Conservation (phyloP, 2,113 vertebrate genomes). For the Ranitomeya variabilis region DNA sequence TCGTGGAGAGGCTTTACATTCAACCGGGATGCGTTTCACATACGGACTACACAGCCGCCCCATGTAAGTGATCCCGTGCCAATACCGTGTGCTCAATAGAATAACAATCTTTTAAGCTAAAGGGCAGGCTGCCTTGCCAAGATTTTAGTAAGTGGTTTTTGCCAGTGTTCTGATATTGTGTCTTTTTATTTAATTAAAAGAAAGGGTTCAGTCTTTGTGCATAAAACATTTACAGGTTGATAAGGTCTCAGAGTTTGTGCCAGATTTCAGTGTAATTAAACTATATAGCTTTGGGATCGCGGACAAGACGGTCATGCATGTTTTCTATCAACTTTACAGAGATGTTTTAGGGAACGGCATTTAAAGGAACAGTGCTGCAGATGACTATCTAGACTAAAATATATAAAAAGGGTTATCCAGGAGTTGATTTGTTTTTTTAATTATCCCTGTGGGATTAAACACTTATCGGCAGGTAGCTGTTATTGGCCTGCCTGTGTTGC, state of each 20-base stretch:
- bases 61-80: background rate
- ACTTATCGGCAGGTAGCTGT: too few relatives aligned
- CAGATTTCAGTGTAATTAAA: conserved; percentile 10
- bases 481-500: too few relatives aligned
- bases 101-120: conserved; percentile 8
- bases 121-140: conserved; percentile 45
- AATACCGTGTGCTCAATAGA: conserved; percentile 1
- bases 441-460: too few relatives aligned
- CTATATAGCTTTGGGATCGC: background rate
- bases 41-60: background rate
- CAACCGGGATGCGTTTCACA: background rate
- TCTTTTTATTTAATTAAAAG: conserved; percentile 33
- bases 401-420: too few relatives aligned
- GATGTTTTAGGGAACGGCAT: background rate
- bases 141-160: conserved; percentile 45
- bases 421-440: too few relatives aligned
- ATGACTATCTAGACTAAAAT: background rate
- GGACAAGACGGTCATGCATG: background rate
- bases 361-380: background rate
- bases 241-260: conserved; percentile 14
- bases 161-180: conserved; percentile 17
- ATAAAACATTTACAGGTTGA: conserved; percentile 52
- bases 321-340: background rate
- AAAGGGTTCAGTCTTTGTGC: background rate
- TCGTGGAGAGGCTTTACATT: background rate